Percentiles rank a stretch among this genome's conserved stretches.
Conservation (phyloP, 2,113 vertebrate species). For the Eretmochelys imbricata region DNA sequence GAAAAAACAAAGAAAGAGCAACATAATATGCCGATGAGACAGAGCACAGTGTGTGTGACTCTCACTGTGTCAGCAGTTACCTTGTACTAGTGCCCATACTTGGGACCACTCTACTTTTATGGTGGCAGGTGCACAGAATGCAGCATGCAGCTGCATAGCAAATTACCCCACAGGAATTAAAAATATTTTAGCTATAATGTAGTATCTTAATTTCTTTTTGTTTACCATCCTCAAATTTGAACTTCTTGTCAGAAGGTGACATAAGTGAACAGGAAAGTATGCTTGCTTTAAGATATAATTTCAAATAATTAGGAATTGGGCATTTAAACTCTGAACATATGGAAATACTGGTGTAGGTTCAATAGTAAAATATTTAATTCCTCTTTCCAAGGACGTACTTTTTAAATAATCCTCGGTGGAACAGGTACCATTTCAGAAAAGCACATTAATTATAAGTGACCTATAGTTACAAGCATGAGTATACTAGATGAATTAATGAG, state of each 20-base stretch:
- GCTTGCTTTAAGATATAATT: background rate
- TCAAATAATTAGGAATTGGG: slow-evolving; percentile 10
- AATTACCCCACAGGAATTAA: background rate
- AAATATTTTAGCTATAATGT: background rate
- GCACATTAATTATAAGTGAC: slow-evolving; percentile 55
- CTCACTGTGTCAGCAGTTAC: background rate
- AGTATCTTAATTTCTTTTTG: background rate
- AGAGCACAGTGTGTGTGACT: background rate
- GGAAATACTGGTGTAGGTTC: slow-evolving; percentile 29
- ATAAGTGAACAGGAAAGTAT: background rate
- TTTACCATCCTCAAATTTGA: background rate
- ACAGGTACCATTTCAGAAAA: slow-evolving; percentile 51
- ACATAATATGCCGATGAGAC: background rate
- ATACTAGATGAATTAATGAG: slow-evolving; percentile 50
- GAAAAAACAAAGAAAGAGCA: background rate
- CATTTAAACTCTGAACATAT: slow-evolving; percentile 19
- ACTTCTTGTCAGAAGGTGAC: rapidly evolving
- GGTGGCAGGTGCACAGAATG: background rate
- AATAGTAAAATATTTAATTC: background rate
- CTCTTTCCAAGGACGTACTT: slow-evolving; percentile 6
- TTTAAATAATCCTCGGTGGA: slow-evolving; percentile 45
- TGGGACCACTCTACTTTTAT: background rate
- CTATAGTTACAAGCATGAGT: slow-evolving; percentile 45
- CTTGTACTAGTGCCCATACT: too few relatives aligned
- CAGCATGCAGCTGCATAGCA: background rate